A percentile compares a stretch with the other conserved stretches of the same genome.
These are phyloP conservation scores for Turnix velox DNA, from an alignment of 2,113 vertebrate genomes.

Conservation along the genomic window DNA sequence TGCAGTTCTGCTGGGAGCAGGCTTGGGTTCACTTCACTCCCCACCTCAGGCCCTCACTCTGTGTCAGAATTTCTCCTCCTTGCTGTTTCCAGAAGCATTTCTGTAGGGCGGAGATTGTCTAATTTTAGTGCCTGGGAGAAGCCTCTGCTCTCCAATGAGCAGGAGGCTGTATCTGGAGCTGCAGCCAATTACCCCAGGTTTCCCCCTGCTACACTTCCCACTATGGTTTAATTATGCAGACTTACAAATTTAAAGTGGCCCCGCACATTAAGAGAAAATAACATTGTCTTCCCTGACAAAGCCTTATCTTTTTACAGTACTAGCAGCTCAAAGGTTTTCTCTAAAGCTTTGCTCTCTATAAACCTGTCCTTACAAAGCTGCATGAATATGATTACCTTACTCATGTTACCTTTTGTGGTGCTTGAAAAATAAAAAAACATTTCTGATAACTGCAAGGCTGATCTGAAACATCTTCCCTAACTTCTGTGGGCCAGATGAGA, in stretches of 20 bases:
- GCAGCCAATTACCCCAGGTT: conserved; percentile 43
- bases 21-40: not conserved
- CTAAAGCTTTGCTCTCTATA: not conserved
- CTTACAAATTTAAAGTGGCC: conserved; percentile 34
- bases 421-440: not conserved
- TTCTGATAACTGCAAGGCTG: not conserved
- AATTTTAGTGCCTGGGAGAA: conserved; percentile 53
- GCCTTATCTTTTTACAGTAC: not conserved
- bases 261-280: not conserved
- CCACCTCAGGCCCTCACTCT: not conserved
- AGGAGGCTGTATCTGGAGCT: not conserved
- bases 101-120: conserved; percentile 48
- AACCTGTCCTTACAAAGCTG: not conserved
- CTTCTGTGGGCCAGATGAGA: not conserved
- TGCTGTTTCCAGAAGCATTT: conserved; percentile 65
- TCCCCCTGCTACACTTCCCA: conserved; percentile 45
- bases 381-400: not conserved
- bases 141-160: conserved; percentile 37
- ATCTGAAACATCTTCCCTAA: not conserved
- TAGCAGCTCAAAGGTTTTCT: not conserved
- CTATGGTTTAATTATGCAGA: conserved; percentile 1
- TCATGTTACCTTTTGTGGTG: not conserved
- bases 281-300: not conserved
- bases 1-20: accelerated
- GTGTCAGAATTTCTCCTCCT: not conserved